A percentile compares a stretch with the other conserved stretches of the same genome.
Conservation (phyloP, 1,140 invertebrate species). For the Panagrolaimus sp. region DNA sequence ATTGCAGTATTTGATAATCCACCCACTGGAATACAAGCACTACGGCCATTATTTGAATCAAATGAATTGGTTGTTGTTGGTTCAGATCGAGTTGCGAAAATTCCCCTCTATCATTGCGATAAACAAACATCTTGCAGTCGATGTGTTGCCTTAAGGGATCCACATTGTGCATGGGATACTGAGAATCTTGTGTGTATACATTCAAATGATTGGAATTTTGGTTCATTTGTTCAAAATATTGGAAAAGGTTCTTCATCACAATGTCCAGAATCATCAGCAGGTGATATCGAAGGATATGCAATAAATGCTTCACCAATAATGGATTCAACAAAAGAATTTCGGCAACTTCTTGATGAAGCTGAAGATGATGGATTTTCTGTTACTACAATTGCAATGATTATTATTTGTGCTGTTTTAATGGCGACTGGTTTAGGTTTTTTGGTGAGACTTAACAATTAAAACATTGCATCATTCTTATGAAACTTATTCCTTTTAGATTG, state of each 20-base stretch:
- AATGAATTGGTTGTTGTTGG: conserved; percentile 82
- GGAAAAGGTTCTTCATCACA: not conserved
- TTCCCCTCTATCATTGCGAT: conserved; percentile 77
- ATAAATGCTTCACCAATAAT: not conserved
- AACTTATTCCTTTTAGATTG: conserved; percentile 37
- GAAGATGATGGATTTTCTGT: not conserved
- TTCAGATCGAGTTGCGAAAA: conserved; percentile 74
- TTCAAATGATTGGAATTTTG: conserved; percentile 10
- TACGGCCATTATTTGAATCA: conserved; percentile 66
- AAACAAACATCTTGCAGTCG: conserved; percentile 65
- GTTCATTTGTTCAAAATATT: conserved; percentile 16
- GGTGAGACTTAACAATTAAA: conserved; percentile 23
- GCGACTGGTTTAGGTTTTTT: conserved; percentile 42
- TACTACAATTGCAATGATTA: conserved; percentile 26
- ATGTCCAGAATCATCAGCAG: conserved; percentile 31
- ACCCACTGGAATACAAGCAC: conserved; percentile 63
- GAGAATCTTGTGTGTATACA: conserved; percentile 30
- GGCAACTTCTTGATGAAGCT: too few species aligned
- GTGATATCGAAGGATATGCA: not conserved
- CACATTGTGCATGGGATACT: conserved; percentile 85
- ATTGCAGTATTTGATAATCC: conserved; percentile 70
- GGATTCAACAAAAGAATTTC: not conserved
- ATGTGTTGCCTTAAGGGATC: conserved; percentile 87
- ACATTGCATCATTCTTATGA: not conserved
- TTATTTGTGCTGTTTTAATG: conserved; percentile 33